Evolutionary conservation across 2,888 invertebrate genomes (phyloP).

Genomic region (Euproctis similis): DNA sequence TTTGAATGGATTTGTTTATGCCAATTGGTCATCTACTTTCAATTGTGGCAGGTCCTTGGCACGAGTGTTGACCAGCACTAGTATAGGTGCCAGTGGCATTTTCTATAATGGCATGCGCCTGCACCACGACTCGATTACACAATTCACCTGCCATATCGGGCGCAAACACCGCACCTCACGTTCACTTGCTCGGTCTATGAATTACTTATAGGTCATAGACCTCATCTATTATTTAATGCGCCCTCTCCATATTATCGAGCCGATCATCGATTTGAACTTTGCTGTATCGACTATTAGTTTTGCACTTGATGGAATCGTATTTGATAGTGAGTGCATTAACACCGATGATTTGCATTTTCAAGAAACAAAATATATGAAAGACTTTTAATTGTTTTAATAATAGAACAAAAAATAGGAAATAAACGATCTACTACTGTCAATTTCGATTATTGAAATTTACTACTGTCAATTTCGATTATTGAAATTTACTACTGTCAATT

Average conservation of each 20-base stretch:
- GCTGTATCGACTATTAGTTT: no score
- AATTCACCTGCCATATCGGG: slow-evolving; percentile 74
- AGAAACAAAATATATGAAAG: no score
- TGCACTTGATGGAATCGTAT: no score
- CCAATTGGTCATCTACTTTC: slow-evolving; percentile 59
- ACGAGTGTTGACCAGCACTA: slow-evolving; percentile 47
- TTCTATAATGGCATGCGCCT: slow-evolving; percentile 41
- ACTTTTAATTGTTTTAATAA: no score
- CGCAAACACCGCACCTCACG: slow-evolving; percentile 62
- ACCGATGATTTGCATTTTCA: no score
- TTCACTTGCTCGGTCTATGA: slow-evolving; percentile 70
- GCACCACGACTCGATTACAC: slow-evolving; percentile 60
- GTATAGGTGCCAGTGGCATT: slow-evolving; percentile 62
- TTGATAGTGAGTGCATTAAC: no score
- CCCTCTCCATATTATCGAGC: slow-evolving; percentile 33
- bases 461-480: no score
- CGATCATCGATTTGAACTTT: slow-evolving; percentile 32
- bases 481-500: no score
- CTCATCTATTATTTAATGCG: slow-evolving; percentile 61
- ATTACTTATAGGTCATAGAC: slow-evolving; percentile 73
- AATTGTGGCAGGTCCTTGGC: slow-evolving; percentile 62
- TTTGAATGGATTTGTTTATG: slow-evolving; percentile 39
- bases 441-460: no score
- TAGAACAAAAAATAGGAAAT: no score
- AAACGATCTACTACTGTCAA: no score